phyloP scores from a whole-genome alignment of 1,140 invertebrate genomes.

The Neotoxoptera formosana region DNA sequence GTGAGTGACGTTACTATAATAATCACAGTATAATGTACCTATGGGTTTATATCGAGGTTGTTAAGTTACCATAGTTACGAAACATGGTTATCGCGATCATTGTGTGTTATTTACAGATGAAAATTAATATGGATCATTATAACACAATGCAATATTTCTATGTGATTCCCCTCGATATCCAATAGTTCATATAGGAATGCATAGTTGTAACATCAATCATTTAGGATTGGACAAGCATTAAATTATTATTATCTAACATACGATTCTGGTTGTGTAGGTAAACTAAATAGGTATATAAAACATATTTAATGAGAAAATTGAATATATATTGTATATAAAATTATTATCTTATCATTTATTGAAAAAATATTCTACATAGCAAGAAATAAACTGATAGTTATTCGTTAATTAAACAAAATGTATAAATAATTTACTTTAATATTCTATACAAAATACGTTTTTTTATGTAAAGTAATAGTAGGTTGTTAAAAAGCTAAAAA shows the following conservation, averaged over 20 bases:
- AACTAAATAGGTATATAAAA: background rate
- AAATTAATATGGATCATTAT: conserved; percentile 29
- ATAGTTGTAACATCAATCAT: conserved; percentile 15
- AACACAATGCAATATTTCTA: background rate
- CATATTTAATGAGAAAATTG: background rate
- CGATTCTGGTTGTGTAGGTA: background rate
- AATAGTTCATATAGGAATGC: background rate
- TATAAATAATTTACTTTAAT: background rate
- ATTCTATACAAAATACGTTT: too few relatives aligned
- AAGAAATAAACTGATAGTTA: background rate
- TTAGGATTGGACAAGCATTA: background rate
- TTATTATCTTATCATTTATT: background rate
- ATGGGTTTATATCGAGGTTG: background rate
- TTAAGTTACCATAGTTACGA: conserved; percentile 12
- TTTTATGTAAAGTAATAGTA: too few relatives aligned
- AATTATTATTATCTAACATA: background rate
- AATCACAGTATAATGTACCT: background rate
- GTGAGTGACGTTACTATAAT: background rate
- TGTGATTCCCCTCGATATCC: background rate
- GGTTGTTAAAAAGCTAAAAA: background rate
- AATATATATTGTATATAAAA: background rate
- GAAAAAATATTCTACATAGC: background rate
- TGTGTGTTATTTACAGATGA: conserved; percentile 11
- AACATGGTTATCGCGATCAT: background rate
- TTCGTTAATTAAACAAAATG: background rate